These are phyloP conservation scores for Drosophila incognita DNA, from an alignment of 2,888 invertebrate species.

Conservation along the genomic window DNA sequence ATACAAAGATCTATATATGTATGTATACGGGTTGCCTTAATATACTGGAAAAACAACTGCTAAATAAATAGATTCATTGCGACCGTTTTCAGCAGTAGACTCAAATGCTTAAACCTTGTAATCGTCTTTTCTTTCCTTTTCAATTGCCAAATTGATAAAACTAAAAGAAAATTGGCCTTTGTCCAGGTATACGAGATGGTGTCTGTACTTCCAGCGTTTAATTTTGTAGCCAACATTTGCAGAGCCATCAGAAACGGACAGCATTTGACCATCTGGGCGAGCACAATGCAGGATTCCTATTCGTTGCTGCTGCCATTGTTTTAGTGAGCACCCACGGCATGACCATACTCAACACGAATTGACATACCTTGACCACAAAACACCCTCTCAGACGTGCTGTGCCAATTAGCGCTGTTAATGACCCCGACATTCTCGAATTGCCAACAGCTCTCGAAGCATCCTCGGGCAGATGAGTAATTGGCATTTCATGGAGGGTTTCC, in stretches of 20 bases:
- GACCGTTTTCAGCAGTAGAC: neutral
- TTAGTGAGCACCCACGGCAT: neutral
- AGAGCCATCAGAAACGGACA: too few relatives aligned
- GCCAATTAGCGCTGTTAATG: constrained; percentile 15
- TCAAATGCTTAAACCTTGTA: neutral
- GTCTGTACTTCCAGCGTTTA: neutral
- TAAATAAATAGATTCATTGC: neutral
- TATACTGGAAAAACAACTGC: neutral
- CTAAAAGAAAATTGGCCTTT: neutral
- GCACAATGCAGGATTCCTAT: constrained; percentile 7
- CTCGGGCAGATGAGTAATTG: neutral
- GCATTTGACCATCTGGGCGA: constrained; percentile 1
- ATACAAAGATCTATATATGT: neutral
- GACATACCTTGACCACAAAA: neutral
- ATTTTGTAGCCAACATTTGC: neutral
- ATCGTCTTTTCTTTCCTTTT: neutral
- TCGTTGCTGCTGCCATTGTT: too few relatives aligned
- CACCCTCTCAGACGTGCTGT: neutral
- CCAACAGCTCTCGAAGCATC: neutral
- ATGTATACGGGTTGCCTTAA: neutral
- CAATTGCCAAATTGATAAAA: neutral
- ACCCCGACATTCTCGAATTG: neutral
- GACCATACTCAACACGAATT: neutral
- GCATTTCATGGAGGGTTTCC: neutral
- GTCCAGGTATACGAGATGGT: neutral